A percentile compares a stretch with the other conserved stretches of the same genome.
Conservation (phyloP, 2,113 vertebrate species). For the Microtus oregoni region DNA sequence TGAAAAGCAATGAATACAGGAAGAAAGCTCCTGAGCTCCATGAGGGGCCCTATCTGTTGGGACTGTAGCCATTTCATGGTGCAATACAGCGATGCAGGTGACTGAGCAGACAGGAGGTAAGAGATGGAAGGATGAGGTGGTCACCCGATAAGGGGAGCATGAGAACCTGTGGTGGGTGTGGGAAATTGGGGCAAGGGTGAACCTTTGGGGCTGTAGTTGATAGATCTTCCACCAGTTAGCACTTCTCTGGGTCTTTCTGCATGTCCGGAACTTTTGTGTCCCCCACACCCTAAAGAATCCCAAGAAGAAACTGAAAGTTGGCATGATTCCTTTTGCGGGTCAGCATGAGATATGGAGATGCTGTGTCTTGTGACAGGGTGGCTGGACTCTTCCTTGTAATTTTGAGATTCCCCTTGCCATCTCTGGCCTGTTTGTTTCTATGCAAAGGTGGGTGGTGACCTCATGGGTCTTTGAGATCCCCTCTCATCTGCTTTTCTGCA, state of each 20-base stretch:
- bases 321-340: not conserved
- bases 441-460: not conserved
- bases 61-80: not conserved
- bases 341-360: not conserved
- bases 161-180: not conserved
- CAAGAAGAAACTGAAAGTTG: conserved; percentile 7
- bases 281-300: not conserved
- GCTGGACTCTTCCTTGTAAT: not conserved
- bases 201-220: not conserved
- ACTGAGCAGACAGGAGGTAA: not conserved
- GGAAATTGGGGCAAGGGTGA: not conserved
- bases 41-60: not conserved
- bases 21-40: not conserved
- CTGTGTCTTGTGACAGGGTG: not conserved
- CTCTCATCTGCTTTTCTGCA: not conserved
- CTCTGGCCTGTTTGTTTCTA: not conserved
- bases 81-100: not conserved
- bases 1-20: not conserved
- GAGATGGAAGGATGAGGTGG: not conserved
- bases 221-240: not conserved
- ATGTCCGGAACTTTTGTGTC: not conserved
- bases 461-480: not conserved
- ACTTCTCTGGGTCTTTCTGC: not conserved
- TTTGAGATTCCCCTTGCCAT: not conserved
- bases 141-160: not conserved